Base-by-base conservation (phyloP, 35 echinoderm and acorn worm species). In the Heliocidaris erythrogramma region DNA sequence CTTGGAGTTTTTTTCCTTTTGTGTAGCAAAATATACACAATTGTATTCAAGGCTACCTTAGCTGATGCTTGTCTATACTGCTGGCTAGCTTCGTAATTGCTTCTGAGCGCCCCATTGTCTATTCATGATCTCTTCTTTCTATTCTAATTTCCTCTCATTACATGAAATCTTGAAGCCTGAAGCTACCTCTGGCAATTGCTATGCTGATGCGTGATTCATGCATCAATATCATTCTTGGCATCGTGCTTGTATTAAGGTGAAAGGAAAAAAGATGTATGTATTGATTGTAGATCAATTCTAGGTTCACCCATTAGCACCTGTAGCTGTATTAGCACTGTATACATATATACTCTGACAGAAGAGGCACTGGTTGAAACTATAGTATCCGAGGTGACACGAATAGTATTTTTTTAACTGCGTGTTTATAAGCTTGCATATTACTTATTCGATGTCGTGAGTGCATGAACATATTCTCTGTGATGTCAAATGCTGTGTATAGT, bases 121-220 rank as follows among this genome's bases (percentile, higher is more conserved):
- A 0, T 24, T 78, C 65, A 78, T 27, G 65, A 78, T 18, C 65
- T 78, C 18, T 78, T 78, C 65, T 78, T 78, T 24, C 65, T 78
- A 78, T 78, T 78, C 65, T 78, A 78, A 78, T 78, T 78, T 78
- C 65, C 65, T n/a, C 65, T 24, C 65, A 27, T n/a, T 78, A 78
- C 27, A 5, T 78, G 27, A 78, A 78, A n/a, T 78, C 17, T n/a
- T 7, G 7, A 0, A 78, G 65, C 65, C 14, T 9, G 8, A 56
- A 56, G 14, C 52, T 56, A 14, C 52, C 52, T 14, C 65, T 78
- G 65, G 65, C 65, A 78, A 78, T 78, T 78, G 65, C 5, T 5
- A 1, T 78, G 1, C 35, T 7, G 8, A 27, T 24, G 27, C n/a
- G 65, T 56, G 52, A 56, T 12, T 56, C 52, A 56, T 56, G 14